Conservation (phyloP, 1,140 invertebrate genomes). For the Drosophila kikkawai region DNA sequence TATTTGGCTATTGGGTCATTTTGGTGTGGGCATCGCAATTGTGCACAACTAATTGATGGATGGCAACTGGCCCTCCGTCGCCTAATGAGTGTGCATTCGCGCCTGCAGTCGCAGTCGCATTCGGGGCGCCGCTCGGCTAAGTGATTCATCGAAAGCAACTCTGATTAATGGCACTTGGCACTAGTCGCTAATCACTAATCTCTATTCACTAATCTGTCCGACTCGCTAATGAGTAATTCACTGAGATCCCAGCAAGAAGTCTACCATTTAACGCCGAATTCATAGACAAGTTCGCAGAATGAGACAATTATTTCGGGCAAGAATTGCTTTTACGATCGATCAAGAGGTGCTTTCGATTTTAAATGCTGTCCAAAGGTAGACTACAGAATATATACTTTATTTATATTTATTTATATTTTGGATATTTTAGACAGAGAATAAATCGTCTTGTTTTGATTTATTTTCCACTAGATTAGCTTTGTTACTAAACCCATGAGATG, state of each 20-base stretch:
- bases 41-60: conserved; percentile 55
- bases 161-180: conserved; percentile 43
- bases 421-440: background rate
- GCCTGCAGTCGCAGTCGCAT: background rate
- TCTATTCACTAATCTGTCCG: conserved; percentile 30
- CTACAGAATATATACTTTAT: background rate
- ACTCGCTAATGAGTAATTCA: conserved; percentile 30
- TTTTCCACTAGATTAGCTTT: no score
- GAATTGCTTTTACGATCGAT: background rate
- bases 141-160: conserved; percentile 50
- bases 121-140: conserved; percentile 9
- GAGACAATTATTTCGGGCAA: background rate
- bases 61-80: conserved; percentile 20
- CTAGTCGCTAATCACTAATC: conserved; percentile 42
- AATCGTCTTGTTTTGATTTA: no score
- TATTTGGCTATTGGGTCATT: background rate
- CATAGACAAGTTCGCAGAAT: background rate
- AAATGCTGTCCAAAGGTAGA: background rate
- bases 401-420: no score
- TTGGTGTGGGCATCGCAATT: conserved; percentile 18
- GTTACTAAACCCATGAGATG: background rate
- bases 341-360: background rate
- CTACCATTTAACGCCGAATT: background rate
- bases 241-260: conserved; percentile 2
- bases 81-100: conserved; percentile 36